Evolutionary conservation across 2,113 vertebrate genomes (phyloP), one percentile per base, ranked within the genome.

Genomic region (Xyliphius kryptos): DNA sequence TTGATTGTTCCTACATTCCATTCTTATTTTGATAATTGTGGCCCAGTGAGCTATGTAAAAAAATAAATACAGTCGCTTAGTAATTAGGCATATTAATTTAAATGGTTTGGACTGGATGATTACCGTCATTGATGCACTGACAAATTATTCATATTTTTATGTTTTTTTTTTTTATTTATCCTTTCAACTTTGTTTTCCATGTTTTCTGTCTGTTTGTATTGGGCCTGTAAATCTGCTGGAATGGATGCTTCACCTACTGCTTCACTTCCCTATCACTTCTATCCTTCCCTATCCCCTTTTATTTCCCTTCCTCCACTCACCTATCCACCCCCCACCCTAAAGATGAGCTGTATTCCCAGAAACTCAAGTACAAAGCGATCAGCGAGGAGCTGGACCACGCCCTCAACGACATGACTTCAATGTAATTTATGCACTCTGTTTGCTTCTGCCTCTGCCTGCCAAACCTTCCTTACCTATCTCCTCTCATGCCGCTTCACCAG

Each of bases 381-480:
- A 32, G 26, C 26, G 26, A 32, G 26, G 26, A 32, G 26, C 86
- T 94, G 86, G 92, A 93, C 89, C 89, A 92, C 79, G 89, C 92
- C 80, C 91, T 94, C 89, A 94, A 92, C 63, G 92, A 94, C 67
- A 92, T 94, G 91, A 92, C 91, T 76, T 91, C 91, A 85, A 92
- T 92, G 92, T 93, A 92, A 92, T 55, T 51, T 63, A 63, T 38
- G 49, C n/a, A 38, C 46, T n/a, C 15, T 64, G 55, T 58, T 76
- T 78, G 82, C 70, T 53, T 74, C 65, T 72, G 43, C 51, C 14
- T 56, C 2, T 53, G 14, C 77, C 21, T 50, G 32, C 53, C 26
- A 26, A 21, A 43, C 56, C 50, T n/a, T n/a, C 36, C 40, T 32
- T 47, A 56, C 52, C 26, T 32, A n/a, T n/a, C 26, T 6, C 26